A percentile compares a stretch with the other conserved stretches of the same genome.
Conservation (phyloP, 2,888 invertebrate species). For the Deilephila elpenor region DNA sequence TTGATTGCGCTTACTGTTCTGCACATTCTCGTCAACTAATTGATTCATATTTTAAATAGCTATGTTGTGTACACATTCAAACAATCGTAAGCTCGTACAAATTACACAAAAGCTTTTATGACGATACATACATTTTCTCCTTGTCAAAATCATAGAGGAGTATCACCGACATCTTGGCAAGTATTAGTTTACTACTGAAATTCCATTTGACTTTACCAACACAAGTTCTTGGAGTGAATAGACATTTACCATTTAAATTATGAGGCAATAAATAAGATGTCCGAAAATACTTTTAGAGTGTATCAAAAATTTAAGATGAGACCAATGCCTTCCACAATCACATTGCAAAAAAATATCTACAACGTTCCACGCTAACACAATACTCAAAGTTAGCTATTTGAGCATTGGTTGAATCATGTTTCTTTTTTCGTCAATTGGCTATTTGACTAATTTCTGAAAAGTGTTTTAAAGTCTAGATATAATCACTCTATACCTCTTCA, state of each 20-base stretch:
- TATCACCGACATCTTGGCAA: slow-evolving; percentile 82
- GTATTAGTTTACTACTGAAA: slow-evolving; percentile 62
- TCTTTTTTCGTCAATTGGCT: background rate
- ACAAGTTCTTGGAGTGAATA: slow-evolving; percentile 50
- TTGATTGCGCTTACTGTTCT: slow-evolving; percentile 75
- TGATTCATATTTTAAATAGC: slow-evolving; percentile 77
- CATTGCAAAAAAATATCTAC: slow-evolving; percentile 74
- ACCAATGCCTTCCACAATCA: slow-evolving; percentile 72
- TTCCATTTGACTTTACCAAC: slow-evolving; percentile 44
- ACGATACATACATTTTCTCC: slow-evolving; percentile 73
- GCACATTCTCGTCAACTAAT: slow-evolving; percentile 71
- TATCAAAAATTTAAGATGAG: slow-evolving; percentile 62
- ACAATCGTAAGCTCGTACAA: slow-evolving; percentile 67
- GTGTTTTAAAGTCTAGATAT: no score
- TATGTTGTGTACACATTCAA: slow-evolving; percentile 79
- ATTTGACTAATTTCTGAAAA: no score
- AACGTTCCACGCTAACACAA: background rate
- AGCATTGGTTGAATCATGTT: background rate
- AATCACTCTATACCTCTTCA: no score
- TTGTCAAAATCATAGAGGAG: slow-evolving; percentile 78
- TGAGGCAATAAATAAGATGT: slow-evolving; percentile 56
- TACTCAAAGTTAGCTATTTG: background rate
- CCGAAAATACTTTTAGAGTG: slow-evolving; percentile 64
- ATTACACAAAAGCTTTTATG: slow-evolving; percentile 62
- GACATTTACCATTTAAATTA: slow-evolving; percentile 53